These are phyloP conservation scores for Tylochromis polylepis DNA, from an alignment of 2,113 vertebrate genomes.

Conservation along the genomic window DNA sequence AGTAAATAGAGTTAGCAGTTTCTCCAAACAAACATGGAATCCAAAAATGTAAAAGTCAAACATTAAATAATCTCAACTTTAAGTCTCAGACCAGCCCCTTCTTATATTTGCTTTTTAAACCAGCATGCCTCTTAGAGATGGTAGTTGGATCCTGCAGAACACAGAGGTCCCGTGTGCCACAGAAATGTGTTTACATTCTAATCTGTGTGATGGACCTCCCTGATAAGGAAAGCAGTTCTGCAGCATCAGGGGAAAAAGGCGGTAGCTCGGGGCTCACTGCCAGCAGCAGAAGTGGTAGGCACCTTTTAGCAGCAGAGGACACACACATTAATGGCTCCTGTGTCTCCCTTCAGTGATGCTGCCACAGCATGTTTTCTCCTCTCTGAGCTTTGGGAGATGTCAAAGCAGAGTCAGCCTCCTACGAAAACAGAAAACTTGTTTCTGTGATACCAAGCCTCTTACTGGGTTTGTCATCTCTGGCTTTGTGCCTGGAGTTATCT, in stretches of 20 bases:
- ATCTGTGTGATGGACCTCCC: slow-evolving; percentile 49
- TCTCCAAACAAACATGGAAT: not conserved
- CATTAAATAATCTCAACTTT: not conserved
- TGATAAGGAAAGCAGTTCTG: slow-evolving; percentile 50
- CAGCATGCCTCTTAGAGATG: not conserved
- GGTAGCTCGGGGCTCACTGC: slow-evolving; percentile 30
- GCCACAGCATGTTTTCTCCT: slow-evolving; percentile 1
- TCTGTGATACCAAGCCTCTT: not conserved
- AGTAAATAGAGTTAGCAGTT: not conserved
- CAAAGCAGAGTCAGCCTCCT: not conserved
- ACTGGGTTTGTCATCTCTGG: slow-evolving; percentile 10
- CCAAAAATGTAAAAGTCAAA: not conserved
- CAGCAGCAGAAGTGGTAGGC: slow-evolving; percentile 18
- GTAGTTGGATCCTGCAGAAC: not conserved
- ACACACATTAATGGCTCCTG: slow-evolving; percentile 35
- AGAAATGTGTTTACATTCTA: slow-evolving; percentile 53
- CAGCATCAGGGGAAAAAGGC: slow-evolving; percentile 28
- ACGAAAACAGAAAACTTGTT: not conserved
- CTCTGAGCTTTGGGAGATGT: not conserved
- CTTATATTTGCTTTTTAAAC: slow-evolving; percentile 2
- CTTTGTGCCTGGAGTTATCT: not conserved
- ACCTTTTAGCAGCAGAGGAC: slow-evolving; percentile 27
- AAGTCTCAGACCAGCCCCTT: not conserved
- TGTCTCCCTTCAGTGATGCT: slow-evolving; percentile 1
- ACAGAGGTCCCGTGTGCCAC: not conserved